A percentile compares a stretch with the other conserved stretches of the same genome.
phyloP scores from a whole-genome alignment of 2,113 vertebrate genomes.

The Gobius niger region DNA sequence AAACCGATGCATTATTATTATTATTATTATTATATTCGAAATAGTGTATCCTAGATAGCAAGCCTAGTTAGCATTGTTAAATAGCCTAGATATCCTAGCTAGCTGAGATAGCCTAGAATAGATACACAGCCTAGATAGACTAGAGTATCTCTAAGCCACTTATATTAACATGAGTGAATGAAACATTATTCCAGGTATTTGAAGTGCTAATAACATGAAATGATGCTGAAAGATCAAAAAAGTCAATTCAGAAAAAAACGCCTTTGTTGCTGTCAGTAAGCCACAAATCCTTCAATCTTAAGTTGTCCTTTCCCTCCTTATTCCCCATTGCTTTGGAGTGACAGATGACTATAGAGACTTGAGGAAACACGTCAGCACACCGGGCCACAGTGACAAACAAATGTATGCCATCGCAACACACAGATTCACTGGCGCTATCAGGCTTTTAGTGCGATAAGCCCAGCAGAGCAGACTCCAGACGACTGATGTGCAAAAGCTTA shows the following conservation, averaged over 20 bases:
- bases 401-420: conserved; percentile 35
- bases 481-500: conserved; percentile 4
- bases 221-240: background rate
- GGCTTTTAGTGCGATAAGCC: conserved; percentile 20
- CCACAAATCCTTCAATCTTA: conserved; percentile 9
- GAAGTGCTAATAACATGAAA: too few species aligned
- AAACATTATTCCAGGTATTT: too few species aligned
- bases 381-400: conserved; percentile 37
- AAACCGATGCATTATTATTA: too few species aligned
- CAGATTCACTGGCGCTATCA: conserved; percentile 16
- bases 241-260: background rate
- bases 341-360: conserved; percentile 14
- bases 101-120: too few species aligned
- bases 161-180: too few species aligned
- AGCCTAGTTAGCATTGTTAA: too few species aligned
- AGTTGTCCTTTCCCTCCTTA: background rate
- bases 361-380: conserved; percentile 19
- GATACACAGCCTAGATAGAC: too few species aligned
- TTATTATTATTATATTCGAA: too few species aligned
- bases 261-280: background rate
- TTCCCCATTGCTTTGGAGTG: background rate
- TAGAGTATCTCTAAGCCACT: too few species aligned
- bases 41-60: too few species aligned
- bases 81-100: too few species aligned
- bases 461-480: conserved; percentile 15